phyloP scores from a whole-genome alignment of 2,888 invertebrate genomes.

The Yponomeuta evonymella region DNA sequence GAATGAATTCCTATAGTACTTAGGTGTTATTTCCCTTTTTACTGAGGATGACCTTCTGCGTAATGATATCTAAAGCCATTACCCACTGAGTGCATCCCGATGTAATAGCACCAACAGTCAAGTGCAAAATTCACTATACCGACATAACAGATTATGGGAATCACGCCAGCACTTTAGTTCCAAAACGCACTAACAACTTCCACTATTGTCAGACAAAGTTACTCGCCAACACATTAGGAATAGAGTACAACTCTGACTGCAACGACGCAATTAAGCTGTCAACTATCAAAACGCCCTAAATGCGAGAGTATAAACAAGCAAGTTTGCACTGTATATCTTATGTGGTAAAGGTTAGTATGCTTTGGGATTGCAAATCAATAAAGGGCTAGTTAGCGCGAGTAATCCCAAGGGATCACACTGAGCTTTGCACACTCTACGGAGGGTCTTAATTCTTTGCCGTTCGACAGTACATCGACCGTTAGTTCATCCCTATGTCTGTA shows the following conservation, averaged over 20 bases:
- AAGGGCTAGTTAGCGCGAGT: slow-evolving; percentile 54
- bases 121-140: slow-evolving; percentile 67
- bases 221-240: background rate
- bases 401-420: slow-evolving; percentile 54
- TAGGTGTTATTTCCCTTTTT: background rate
- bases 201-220: slow-evolving; percentile 18
- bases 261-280: slow-evolving; percentile 32
- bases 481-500: too few species aligned
- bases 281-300: slow-evolving; percentile 32
- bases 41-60: background rate
- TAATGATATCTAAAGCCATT: slow-evolving; percentile 32
- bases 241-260: slow-evolving; percentile 29
- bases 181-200: slow-evolving; percentile 28
- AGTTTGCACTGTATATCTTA: fast-evolving
- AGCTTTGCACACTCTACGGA: slow-evolving; percentile 42
- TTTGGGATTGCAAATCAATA: slow-evolving; percentile 38
- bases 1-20: slow-evolving; percentile 4
- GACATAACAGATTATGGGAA: slow-evolving; percentile 68
- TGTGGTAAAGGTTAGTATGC: slow-evolving; percentile 29
- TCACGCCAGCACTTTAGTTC: slow-evolving; percentile 47
- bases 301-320: slow-evolving; percentile 1
- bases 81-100: slow-evolving; percentile 7
- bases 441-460: background rate
- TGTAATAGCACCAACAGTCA: slow-evolving; percentile 37
- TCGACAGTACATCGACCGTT: background rate